Conservation (phyloP, 1,140 invertebrate species). For the Ylistrum balloti region DNA sequence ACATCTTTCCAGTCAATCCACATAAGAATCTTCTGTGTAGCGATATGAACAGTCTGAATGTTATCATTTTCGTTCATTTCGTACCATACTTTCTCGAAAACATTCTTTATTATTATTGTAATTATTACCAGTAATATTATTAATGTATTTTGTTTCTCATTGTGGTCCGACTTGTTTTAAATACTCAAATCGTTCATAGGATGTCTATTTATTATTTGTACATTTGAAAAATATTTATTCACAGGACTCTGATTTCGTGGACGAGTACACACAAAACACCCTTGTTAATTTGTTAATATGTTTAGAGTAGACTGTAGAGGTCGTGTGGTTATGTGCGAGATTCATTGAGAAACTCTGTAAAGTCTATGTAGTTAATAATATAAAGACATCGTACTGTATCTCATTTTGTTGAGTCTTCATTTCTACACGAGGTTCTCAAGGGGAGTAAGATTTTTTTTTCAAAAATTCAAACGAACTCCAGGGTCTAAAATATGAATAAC, state of each 20-base stretch:
- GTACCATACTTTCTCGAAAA: conserved; percentile 34
- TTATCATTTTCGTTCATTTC: conserved; percentile 40
- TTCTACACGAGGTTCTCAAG: neutral
- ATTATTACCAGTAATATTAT: conserved; percentile 36
- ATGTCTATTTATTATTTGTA: conserved; percentile 40
- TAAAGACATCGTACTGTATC: conserved; percentile 39
- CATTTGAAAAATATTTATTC: conserved; percentile 36
- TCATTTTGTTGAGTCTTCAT: neutral
- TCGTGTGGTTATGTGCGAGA: conserved; percentile 32
- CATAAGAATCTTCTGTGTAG: neutral
- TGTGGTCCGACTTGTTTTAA: conserved; percentile 25
- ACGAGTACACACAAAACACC: conserved; percentile 8
- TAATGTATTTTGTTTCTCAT: conserved; percentile 40
- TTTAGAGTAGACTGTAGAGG: conserved; percentile 20
- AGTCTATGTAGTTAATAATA: conserved; percentile 40
- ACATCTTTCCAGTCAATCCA: neutral
- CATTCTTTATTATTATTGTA: neutral
- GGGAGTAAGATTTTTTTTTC: too few relatives aligned
- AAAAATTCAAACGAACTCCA: too few relatives aligned
- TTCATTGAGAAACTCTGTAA: conserved; percentile 39
- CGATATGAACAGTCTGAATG: neutral
- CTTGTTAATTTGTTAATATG: conserved; percentile 35
- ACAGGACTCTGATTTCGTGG: neutral
- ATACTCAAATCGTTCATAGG: conserved; percentile 26
- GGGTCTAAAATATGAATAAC: too few relatives aligned